A percentile compares a stretch with the other conserved stretches of the same genome.
Conservation (phyloP, 23 tunicate genomes). For the Ascidia mentula region DNA sequence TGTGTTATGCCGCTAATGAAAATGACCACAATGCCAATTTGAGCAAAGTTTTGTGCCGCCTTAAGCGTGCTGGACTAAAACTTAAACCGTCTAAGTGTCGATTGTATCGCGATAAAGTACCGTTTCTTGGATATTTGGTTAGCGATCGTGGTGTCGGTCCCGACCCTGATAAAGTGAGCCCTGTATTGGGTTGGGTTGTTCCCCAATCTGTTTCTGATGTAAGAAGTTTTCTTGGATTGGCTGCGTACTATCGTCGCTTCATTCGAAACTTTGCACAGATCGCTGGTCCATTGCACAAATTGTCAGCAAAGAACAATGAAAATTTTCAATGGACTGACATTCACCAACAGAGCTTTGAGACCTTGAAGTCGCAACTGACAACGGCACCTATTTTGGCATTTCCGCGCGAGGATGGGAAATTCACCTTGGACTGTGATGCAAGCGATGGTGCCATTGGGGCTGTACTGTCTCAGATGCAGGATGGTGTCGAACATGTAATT, state of each 20-base stretch:
- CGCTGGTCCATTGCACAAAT: neutral
- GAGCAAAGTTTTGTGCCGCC: neutral
- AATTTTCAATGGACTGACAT: neutral
- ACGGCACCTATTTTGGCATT: neutral
- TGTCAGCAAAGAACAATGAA: neutral
- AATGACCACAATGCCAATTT: neutral
- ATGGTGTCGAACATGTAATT: constrained; percentile 18
- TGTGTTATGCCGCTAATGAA: neutral
- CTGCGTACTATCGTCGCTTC: constrained; percentile 4
- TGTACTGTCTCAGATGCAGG: constrained; percentile 19
- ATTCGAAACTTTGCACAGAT: neutral
- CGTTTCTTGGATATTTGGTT: neutral
- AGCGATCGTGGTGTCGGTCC: neutral
- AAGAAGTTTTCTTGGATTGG: constrained; percentile 1
- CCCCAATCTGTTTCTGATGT: too few species aligned
- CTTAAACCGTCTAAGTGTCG: neutral
- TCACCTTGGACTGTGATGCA: neutral
- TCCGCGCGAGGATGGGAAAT: neutral
- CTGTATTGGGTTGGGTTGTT: neutral
- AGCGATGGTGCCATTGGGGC: constrained; percentile 23
- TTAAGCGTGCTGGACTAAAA: neutral
- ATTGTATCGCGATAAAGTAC: neutral
- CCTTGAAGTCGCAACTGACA: neutral
- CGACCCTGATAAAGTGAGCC: neutral
- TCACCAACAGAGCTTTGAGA: neutral